These are phyloP conservation scores for Gracilinanus agilis DNA, from an alignment of 2,113 vertebrate genomes.

Conservation along the genomic window DNA sequence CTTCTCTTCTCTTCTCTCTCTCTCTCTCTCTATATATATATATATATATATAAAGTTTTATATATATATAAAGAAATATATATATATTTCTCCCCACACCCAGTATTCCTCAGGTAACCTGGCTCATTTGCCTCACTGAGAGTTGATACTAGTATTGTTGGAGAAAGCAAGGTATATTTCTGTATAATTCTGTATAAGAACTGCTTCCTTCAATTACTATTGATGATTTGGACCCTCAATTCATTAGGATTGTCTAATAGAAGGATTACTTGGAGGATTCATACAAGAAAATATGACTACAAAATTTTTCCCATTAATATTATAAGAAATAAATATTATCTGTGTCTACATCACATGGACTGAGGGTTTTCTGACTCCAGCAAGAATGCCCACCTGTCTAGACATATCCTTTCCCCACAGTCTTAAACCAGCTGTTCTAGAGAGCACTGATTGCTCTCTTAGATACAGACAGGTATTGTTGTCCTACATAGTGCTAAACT, in stretches of 20 bases:
- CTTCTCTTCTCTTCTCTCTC: too few relatives aligned
- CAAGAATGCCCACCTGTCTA: neutral
- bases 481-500: neutral
- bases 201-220: neutral
- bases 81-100: too few relatives aligned
- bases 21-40: too few relatives aligned
- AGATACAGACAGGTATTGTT: neutral
- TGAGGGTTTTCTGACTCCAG: neutral
- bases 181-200: too few relatives aligned
- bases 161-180: too few relatives aligned
- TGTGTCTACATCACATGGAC: neutral
- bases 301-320: neutral
- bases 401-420: neutral
- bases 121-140: too few relatives aligned
- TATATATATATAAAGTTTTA: too few relatives aligned
- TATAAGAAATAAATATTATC: neutral
- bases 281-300: neutral
- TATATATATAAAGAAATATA: too few relatives aligned
- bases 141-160: too few relatives aligned
- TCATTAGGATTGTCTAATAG: neutral
- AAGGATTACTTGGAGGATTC: neutral
- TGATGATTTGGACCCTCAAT: neutral
- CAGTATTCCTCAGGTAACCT: too few relatives aligned
- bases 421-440: neutral
- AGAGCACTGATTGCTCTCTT: neutral